A percentile compares a stretch with the other conserved stretches of the same genome.
Conservation (phyloP, 2,797 vertebrate species). For the Hafferia zeledoni region DNA sequence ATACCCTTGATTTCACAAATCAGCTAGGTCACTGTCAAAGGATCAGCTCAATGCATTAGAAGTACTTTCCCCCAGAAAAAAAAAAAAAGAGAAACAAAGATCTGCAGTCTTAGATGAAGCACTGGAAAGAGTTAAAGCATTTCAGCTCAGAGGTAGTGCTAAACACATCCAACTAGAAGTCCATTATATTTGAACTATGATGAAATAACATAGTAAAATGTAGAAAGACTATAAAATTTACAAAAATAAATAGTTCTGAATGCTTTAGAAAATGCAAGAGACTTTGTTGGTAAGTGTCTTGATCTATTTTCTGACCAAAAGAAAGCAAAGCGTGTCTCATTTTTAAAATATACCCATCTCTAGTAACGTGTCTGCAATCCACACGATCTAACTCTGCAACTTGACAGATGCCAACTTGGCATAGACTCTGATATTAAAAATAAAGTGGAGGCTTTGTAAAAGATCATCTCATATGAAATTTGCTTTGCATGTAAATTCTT, state of each 20-base stretch:
- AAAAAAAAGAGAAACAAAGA: slow-evolving; percentile 15
- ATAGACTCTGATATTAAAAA: slow-evolving; percentile 70
- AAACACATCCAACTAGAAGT: slow-evolving; percentile 76
- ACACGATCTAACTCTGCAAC: slow-evolving; percentile 31
- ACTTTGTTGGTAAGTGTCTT: slow-evolving; percentile 52
- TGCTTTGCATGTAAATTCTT: slow-evolving; percentile 70
- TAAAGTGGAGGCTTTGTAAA: slow-evolving; percentile 72
- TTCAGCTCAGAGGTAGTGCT: slow-evolving; percentile 79
- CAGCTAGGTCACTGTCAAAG: slow-evolving; percentile 62
- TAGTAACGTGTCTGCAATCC: slow-evolving; percentile 43
- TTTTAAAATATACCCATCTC: slow-evolving; percentile 73
- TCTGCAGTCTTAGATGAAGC: slow-evolving; percentile 69
- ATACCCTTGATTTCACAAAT: slow-evolving; percentile 71
- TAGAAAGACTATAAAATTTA: slow-evolving; percentile 78
- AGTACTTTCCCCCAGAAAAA: slow-evolving; percentile 25
- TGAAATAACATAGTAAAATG: slow-evolving; percentile 74
- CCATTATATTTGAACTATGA: slow-evolving; percentile 67
- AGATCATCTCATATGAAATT: slow-evolving; percentile 66
- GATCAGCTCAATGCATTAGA: slow-evolving; percentile 48
- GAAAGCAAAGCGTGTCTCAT: slow-evolving; percentile 50
- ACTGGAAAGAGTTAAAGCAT: slow-evolving; percentile 73
- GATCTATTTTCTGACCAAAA: slow-evolving; percentile 58
- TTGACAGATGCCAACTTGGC: slow-evolving; percentile 21
- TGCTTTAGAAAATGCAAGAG: slow-evolving; percentile 73
- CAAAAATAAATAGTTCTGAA: slow-evolving; percentile 79